Conservation (phyloP, 1,140 invertebrate species). For the Teleopsis dalmanni region DNA sequence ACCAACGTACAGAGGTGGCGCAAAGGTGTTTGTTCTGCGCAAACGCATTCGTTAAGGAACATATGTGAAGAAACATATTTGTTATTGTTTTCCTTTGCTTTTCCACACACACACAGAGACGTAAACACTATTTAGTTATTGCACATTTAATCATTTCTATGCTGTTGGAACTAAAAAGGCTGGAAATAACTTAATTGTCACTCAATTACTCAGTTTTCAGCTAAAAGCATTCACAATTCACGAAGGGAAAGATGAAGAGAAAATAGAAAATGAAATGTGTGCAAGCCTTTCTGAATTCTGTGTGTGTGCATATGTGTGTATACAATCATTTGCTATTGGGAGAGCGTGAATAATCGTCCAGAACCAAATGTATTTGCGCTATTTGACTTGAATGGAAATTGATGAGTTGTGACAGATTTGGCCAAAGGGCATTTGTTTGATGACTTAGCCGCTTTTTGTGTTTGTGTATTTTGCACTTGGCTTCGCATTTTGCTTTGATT, state of each 20-base stretch:
- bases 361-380: background rate
- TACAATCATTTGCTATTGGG: background rate
- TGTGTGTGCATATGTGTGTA: background rate
- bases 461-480: no score
- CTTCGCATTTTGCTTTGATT: no score
- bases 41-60: background rate
- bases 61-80: background rate
- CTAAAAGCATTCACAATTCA: conserved; percentile 44
- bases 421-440: conserved; percentile 27
- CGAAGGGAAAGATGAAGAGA: background rate
- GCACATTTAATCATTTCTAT: background rate
- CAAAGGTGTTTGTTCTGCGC: no score
- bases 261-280: background rate
- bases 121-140: background rate
- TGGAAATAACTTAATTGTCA: conserved; percentile 45
- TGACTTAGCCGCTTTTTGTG: no score
- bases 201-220: conserved; percentile 45
- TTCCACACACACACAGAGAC: background rate
- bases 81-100: background rate
- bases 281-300: background rate
- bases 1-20: no score
- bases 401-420: conserved; percentile 43
- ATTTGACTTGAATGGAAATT: conserved; percentile 31
- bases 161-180: no score
- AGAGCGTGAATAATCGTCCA: background rate